A percentile compares a stretch with the other conserved stretches of the same genome.
These are phyloP conservation scores for Diadumene lineata DNA, from an alignment of 92 coral and sea anemone species.

Conservation along the genomic window DNA sequence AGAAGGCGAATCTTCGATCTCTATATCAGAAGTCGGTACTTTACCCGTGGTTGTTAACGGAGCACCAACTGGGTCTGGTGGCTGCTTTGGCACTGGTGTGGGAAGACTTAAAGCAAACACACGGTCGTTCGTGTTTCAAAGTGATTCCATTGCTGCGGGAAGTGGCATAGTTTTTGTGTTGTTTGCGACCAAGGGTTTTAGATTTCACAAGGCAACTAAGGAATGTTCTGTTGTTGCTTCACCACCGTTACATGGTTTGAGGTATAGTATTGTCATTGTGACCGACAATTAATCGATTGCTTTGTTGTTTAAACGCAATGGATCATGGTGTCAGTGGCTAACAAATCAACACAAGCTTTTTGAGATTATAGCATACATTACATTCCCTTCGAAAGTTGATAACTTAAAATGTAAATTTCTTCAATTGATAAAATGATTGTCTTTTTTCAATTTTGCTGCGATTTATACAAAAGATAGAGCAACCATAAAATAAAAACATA, in stretches of 20 bases:
- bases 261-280: not conserved
- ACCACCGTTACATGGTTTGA: not conserved
- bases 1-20: not conserved
- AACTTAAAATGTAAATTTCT: too few species aligned
- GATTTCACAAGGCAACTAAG: not conserved
- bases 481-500: too few species aligned
- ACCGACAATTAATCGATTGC: not conserved
- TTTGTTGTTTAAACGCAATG: not conserved
- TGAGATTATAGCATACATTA: too few species aligned
- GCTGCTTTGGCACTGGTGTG: conserved; percentile 9
- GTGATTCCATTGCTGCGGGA: conserved; percentile 3
- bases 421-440: too few species aligned
- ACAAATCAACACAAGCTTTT: too few species aligned
- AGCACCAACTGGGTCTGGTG: not conserved
- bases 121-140: conserved; percentile 10
- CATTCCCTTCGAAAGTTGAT: too few species aligned
- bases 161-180: not conserved
- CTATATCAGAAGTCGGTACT: not conserved
- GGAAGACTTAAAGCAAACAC: conserved; percentile 10
- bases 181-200: not conserved
- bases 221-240: conserved; percentile 5
- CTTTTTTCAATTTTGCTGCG: too few species aligned
- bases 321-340: too few species aligned
- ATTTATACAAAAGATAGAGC: too few species aligned
- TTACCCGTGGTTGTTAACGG: not conserved